Evolutionary conservation across 2,888 invertebrate genomes (phyloP).

Genomic region (Thecophora atra): DNA sequence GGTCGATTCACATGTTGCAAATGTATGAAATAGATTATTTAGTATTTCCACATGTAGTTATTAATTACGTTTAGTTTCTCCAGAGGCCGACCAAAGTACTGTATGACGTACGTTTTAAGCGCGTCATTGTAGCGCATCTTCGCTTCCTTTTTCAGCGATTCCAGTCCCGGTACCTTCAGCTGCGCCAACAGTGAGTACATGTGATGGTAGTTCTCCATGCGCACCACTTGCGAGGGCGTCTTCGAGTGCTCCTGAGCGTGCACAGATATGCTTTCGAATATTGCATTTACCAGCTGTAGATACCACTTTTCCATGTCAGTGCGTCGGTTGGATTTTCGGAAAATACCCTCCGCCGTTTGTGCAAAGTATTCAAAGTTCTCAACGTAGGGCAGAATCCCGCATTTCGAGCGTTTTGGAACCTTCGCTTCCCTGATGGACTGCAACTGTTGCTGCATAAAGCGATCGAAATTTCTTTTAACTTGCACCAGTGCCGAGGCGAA

Average conservation of each 20-base stretch:
- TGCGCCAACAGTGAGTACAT: constrained; percentile 87
- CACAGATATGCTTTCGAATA: constrained; percentile 82
- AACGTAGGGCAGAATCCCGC: constrained; percentile 89
- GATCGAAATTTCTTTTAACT: constrained; percentile 90
- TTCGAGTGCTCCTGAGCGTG: constrained; percentile 87
- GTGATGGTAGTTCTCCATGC: constrained; percentile 97
- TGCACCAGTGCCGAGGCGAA: constrained; percentile 87
- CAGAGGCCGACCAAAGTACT: constrained; percentile 92
- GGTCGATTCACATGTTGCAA: background rate
- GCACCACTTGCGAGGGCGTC: constrained; percentile 90
- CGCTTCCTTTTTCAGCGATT: constrained; percentile 87
- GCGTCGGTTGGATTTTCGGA: constrained; percentile 85
- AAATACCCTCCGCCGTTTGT: constrained; percentile 85
- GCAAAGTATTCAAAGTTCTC: constrained; percentile 92
- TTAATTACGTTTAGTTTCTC: constrained; percentile 85
- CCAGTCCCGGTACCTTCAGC: constrained; percentile 89
- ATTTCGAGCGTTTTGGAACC: constrained; percentile 76
- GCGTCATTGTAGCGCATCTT: constrained; percentile 91
- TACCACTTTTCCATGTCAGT: constrained; percentile 95
- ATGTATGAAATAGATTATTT: background rate
- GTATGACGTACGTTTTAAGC: constrained; percentile 88
- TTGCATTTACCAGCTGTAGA: constrained; percentile 79
- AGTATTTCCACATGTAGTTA: background rate
- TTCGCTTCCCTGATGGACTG: constrained; percentile 81
- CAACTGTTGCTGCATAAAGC: constrained; percentile 85